Conservation (phyloP, 2,797 vertebrate species). For the Ibycter americanus region DNA sequence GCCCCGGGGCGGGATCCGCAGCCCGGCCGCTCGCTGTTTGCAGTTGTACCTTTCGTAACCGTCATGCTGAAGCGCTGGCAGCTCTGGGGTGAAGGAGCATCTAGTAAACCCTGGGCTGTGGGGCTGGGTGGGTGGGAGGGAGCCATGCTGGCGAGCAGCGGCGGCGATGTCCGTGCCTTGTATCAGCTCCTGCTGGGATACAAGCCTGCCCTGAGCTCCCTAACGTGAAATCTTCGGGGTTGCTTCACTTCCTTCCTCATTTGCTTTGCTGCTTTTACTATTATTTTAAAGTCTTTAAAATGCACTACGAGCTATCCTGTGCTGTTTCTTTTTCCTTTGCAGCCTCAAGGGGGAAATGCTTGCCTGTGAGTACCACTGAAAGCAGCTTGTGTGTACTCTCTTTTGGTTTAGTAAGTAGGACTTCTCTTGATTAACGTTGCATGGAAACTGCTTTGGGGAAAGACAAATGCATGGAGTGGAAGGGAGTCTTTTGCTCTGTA, state of each 20-base stretch:
- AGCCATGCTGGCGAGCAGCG: background rate
- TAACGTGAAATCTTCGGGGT: fast-evolving
- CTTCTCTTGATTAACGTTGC: background rate
- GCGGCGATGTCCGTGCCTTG: fast-evolving
- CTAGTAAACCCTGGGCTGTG: background rate
- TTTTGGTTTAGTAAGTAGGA: slow-evolving; percentile 24
- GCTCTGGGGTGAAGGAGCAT: background rate
- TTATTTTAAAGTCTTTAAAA: background rate
- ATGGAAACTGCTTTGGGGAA: background rate
- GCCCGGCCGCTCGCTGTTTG: background rate
- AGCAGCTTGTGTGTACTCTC: slow-evolving; percentile 13
- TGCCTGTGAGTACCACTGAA: slow-evolving; percentile 56
- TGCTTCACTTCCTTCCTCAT: background rate
- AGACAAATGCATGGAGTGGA: background rate
- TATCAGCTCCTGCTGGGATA: background rate
- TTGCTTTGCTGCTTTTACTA: background rate
- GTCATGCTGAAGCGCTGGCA: fast-evolving
- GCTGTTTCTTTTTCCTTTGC: slow-evolving; percentile 67
- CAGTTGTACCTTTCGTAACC: background rate
- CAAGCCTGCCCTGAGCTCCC: background rate
- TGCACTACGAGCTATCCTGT: slow-evolving; percentile 21
- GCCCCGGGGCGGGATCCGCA: background rate
- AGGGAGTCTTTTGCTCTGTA: background rate
- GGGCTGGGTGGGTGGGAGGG: background rate
- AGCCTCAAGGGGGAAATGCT: slow-evolving; percentile 66